Evolutionary conservation across 2,888 invertebrate species (phyloP), one percentile per base, ranked within the genome.

Genomic region (Antheraea assamensis): DNA sequence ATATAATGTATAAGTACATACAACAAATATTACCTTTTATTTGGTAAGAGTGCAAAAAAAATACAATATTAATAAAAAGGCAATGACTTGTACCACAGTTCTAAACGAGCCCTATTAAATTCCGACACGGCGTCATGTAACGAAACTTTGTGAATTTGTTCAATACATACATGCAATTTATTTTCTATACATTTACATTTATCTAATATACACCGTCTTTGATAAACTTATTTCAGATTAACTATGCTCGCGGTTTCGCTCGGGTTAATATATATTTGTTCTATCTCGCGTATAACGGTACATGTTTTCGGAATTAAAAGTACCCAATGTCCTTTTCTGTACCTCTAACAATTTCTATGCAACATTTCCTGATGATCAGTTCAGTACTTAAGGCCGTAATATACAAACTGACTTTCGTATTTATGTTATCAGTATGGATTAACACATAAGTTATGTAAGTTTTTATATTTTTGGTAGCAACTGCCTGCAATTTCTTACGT

Each of bases 81-180:
- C 5, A 2, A 13, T 31, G 19, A n/a, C 68, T 68, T 68, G 68
- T 1, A 68, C 68, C 31, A 35, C 35, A 68, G n/a, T 35, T 35
- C 19, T 35, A 68, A 68, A 68, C 35, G 35, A 13, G 21, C 21
- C 0, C 7, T 35, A 68, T 35, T 17, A 68, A 68, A 68, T 35
- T 35, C 19, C 68, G 35, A 35, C 66, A 31, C n/a, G 21, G 35
- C 31, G 68, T 19, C 35, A 3, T 68, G n/a, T 68, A n/a, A 35
- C 68, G 21, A 68, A n/a, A 35, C 35, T 35, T 35, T n/a, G n/a
- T 35, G 61, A 30, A n/a, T 68, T 68, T 21, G 35, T 68, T 68
- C 13, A 78, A 66, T 73, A 76, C 64, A 70, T 71, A 72, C 71
- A 35, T 61, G 66, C 19, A 49, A n/a, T 52, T 68, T 35, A 68